Percentiles rank a stretch among this genome's conserved stretches.
Evolutionary conservation across 2,113 vertebrate species (phyloP).

Genomic region (Ammodytes dubius): DNA sequence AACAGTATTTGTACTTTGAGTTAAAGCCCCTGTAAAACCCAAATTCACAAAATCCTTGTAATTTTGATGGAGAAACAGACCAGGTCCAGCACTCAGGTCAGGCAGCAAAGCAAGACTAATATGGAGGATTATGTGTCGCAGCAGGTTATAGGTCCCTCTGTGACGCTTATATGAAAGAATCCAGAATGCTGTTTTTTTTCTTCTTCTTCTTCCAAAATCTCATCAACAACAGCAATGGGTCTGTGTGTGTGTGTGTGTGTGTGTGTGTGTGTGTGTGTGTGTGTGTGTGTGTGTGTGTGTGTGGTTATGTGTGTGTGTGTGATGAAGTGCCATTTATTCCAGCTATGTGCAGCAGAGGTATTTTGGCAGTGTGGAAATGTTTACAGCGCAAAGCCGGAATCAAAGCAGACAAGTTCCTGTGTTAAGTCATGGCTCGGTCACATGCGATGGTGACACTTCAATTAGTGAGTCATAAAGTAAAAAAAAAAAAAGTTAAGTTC

Average conservation of each 20-base stretch:
- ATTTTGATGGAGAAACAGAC: constrained; percentile 44
- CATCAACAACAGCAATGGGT: constrained; percentile 56
- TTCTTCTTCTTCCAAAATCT: constrained; percentile 47
- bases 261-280: too few species aligned
- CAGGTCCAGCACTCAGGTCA: constrained; percentile 52
- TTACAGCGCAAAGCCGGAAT: constrained; percentile 52
- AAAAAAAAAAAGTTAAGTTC: constrained; percentile 6
- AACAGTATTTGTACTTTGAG: too few species aligned
- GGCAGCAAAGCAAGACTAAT: constrained; percentile 58
- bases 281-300: too few species aligned
- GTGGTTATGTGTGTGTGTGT: constrained; percentile 14
- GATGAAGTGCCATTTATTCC: constrained; percentile 76
- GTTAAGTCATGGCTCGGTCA: not conserved
- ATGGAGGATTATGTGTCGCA: constrained; percentile 64
- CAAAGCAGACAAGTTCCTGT: constrained; percentile 48
- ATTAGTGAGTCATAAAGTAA: constrained; percentile 21
- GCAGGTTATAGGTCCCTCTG: constrained; percentile 63
- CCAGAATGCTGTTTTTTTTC: constrained; percentile 48
- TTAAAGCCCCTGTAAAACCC: too few species aligned
- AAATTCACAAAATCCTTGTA: too few species aligned
- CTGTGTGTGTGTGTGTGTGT: too few species aligned
- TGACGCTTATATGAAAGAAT: constrained; percentile 57
- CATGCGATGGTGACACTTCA: constrained; percentile 36
- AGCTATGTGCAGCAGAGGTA: constrained; percentile 33
- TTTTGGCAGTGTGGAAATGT: constrained; percentile 49